Evolutionary conservation across 2,797 vertebrate genomes (phyloP), one percentile per base, ranked within the genome.

Genomic region (Alexandromys oeconomus): DNA sequence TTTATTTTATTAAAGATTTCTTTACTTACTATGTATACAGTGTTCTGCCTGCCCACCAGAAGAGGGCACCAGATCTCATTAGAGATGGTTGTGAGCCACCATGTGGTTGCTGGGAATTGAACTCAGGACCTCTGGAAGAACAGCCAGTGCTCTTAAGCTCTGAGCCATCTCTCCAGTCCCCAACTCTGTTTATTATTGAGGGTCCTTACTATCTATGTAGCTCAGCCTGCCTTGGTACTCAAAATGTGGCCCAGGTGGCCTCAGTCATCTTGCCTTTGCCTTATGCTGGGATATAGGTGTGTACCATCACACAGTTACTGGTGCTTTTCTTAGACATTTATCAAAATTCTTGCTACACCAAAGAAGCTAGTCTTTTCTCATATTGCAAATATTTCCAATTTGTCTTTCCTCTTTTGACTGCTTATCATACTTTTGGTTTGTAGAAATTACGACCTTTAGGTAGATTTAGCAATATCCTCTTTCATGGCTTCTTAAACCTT

Each of bases 391-490:
- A 59, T 61, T 92, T 94, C 21, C 25, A 67, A 65, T 76, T 77
- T 65, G 17, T 76, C 85, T 48, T 71, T 37, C 48, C 67, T 86
- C 82, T 69, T 89, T 93, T 71, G 61, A 51, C 57, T 61, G 57
- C n/a, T 46, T 46, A 78, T 61, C 51, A 54, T 76, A 87, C 87
- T 89, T 88, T 43, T 76, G 81, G 17, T 25, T 31, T 67, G n/a
- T 63, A 67, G 57, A 84, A 67, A 61, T 61, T 87, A 61, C 82
- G 82, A 93, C 48, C 43, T 86, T 80, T 51, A 59, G 13, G 59
- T 81, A 85, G 71, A 92, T 15, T 69, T 37, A 89, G 43, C 13
- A 76, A 31, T 86, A 46, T 74, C 80, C 93, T 89, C 80, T 78
- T 76, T 91, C 51, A 21, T 34, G 48, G 15, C 13, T 84, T 87